Conservation (phyloP, 2,888 invertebrate genomes). For the Synergus umbraculus region DNA sequence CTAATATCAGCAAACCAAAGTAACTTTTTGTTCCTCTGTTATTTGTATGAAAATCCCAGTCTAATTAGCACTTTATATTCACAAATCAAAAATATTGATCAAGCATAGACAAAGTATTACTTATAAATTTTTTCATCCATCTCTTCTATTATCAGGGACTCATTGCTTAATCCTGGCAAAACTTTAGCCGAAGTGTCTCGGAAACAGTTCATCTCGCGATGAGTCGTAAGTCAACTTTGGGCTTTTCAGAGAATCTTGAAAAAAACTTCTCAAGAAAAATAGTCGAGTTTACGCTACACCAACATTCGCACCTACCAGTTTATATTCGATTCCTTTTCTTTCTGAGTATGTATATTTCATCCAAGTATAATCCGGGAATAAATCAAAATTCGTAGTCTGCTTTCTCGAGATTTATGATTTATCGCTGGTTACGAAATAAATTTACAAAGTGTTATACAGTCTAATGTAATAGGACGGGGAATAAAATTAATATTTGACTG, state of each 20-base stretch:
- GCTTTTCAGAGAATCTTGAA: neutral
- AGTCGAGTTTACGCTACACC: neutral
- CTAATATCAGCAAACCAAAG: too few relatives aligned
- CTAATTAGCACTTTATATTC: too few relatives aligned
- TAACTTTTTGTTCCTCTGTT: too few relatives aligned
- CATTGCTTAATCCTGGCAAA: neutral
- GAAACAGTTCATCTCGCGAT: neutral
- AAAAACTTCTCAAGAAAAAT: conserved; percentile 13
- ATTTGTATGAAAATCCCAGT: too few relatives aligned
- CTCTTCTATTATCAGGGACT: neutral
- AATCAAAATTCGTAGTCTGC: neutral
- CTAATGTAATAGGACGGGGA: too few relatives aligned
- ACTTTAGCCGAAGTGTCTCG: neutral
- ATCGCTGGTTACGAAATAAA: neutral
- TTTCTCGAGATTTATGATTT: neutral
- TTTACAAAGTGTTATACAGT: neutral
- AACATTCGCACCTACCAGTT: neutral
- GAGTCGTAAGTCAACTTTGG: neutral
- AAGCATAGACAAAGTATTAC: neutral
- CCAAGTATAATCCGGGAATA: neutral
- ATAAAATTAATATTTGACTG: too few relatives aligned
- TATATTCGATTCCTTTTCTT: neutral
- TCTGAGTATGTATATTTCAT: neutral
- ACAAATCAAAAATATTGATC: neutral
- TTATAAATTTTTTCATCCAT: neutral